Conservation (phyloP, 2,888 invertebrate species). For the Acronicta psi region DNA sequence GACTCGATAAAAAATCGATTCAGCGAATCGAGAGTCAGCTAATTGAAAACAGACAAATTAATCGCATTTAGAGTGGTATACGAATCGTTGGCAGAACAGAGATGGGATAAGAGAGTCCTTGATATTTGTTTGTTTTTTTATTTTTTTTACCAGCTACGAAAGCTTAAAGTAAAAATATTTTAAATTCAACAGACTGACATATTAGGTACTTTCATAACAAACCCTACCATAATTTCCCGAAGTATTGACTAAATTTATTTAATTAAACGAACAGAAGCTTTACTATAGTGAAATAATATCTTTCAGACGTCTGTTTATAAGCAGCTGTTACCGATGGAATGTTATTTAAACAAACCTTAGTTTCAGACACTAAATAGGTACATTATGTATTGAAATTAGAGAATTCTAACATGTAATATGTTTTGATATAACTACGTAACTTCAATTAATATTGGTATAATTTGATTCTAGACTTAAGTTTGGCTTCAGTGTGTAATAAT, state of each 20-base stretch:
- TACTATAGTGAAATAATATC: constrained; percentile 14
- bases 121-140: constrained; percentile 13
- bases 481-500: too few relatives aligned
- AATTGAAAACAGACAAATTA: constrained; percentile 72
- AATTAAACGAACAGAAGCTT: too few relatives aligned
- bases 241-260: too few relatives aligned
- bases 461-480: background rate
- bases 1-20: constrained; percentile 60
- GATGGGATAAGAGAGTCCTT: constrained; percentile 35
- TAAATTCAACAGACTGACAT: too few relatives aligned
- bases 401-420: background rate
- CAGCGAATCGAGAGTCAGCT: constrained; percentile 57
- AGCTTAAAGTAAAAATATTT: background rate
- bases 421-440: background rate
- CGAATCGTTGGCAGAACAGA: constrained; percentile 39
- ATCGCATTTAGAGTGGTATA: constrained; percentile 64
- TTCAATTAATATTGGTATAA: background rate
- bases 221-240: too few relatives aligned
- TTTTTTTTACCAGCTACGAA: background rate
- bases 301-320: constrained; percentile 20
- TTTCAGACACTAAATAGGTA: constrained; percentile 8
- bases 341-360: constrained; percentile 20
- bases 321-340: constrained; percentile 1
- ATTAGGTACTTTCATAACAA: too few relatives aligned
- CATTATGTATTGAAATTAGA: constrained; percentile 16